These are phyloP conservation scores for Plodia interpunctella DNA, from an alignment of 1,140 invertebrate species.

Conservation along the genomic window DNA sequence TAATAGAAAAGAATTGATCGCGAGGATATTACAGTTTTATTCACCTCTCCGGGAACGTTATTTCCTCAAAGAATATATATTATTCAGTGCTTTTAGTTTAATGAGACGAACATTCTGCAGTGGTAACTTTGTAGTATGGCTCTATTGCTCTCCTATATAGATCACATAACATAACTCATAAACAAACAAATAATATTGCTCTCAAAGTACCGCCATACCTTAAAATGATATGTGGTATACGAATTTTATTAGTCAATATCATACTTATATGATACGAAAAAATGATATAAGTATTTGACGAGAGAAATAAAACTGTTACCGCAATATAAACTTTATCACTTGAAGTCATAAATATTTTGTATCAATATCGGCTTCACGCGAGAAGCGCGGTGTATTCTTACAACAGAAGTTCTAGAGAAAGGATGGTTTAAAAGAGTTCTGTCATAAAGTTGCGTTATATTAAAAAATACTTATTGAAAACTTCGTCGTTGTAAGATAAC, in stretches of 20 bases:
- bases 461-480: no score
- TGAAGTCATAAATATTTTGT: slow-evolving; percentile 54
- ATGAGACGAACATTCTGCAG: slow-evolving; percentile 8
- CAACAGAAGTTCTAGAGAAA: not conserved
- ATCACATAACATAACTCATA: no score
- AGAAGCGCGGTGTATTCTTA: slow-evolving; percentile 8
- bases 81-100: slow-evolving; percentile 12
- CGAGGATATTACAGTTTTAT: not conserved
- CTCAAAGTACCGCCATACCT: no score
- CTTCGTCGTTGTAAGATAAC: no score
- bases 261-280: slow-evolving; percentile 31
- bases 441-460: no score
- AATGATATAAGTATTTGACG: slow-evolving; percentile 40
- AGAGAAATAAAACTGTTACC: slow-evolving; percentile 58
- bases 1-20: not conserved
- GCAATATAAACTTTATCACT: slow-evolving; percentile 58
- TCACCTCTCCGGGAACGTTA: not conserved
- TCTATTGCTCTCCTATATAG: not conserved
- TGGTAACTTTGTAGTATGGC: slow-evolving; percentile 3
- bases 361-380: slow-evolving; percentile 39
- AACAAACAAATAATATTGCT: no score
- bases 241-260: slow-evolving; percentile 23
- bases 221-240: no score
- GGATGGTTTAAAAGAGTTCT: not conserved
- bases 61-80: slow-evolving; percentile 7